Base-by-base conservation (phyloP, 2,888 invertebrate genomes). In the Gordius sp. region DNA sequence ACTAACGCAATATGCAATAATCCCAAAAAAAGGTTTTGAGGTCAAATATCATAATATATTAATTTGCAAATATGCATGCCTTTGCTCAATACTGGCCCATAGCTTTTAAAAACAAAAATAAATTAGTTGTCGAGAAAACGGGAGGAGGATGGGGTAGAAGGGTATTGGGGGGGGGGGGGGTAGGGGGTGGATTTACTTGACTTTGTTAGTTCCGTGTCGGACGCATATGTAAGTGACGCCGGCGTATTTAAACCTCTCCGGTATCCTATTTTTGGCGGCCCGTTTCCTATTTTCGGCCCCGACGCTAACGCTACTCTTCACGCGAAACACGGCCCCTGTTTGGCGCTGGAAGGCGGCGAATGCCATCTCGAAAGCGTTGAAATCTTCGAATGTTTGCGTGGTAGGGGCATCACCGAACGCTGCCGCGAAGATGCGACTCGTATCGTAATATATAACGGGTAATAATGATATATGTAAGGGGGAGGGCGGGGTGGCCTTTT, bases 351-450 rank as follows among this genome's bases (percentile, higher is more conserved):
- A 47, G 4, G 13, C 23, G 23, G 13, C 16, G 47, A 47, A 47
- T 47, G 8, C 20, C 4, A 13, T 20, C 20, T 47, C 47, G 47
- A 47, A 47, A 47, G 8, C 47, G 20, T 4, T 23, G 23, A 47
- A 47, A 47, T 47, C 47, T 20, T 47, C 47, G 23, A 47, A 47
- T 18, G 47, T 47, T 47, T 47, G 47, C n/a, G n/a, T n/a, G n/a
- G n/a, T n/a, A n/a, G n/a, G n/a, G n/a, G n/a, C n/a, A 8, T 8
- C 4, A 23, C 47, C 47, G 23, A 47, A 47, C 4, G 20, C 20
- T 4, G 8, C 47, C 47, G 4, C 4, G 23, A 47, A 47, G 4
- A 47, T 20, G 20, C n/a, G 47, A 8, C 16, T 4, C 8, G 47
- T 47, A 20, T 47, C 47, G 20, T 47, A 47, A 47, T 18, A 47